Evolutionary conservation across 2,888 invertebrate species (phyloP), one percentile per base, ranked within the genome.

Genomic region (Luffia ferchaultella): DNA sequence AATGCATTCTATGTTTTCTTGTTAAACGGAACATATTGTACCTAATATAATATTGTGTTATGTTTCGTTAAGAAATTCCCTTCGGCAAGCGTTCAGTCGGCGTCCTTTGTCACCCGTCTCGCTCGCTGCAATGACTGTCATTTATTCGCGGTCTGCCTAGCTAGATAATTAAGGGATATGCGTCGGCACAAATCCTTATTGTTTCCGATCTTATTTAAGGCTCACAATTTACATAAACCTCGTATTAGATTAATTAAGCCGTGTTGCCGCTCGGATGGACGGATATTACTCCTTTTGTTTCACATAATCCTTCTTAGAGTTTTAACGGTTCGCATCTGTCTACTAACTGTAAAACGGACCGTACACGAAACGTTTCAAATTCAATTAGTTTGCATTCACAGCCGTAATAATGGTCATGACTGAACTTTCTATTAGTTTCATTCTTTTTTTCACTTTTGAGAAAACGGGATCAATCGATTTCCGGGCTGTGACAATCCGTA

Each of bases 81-180:
- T n/a, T 20, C 49, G 49, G 49, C 17, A 42, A 43, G 49, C 43
- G 49, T 20, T 42, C 48, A 42, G 17, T 5, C 16, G n/a, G 17
- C 40, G 48, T 17, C 30, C 30, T 42, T 46, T 30, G 48, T 20
- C 30, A 16, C 17, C 48, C 2, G 48, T 20, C 16, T 18, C 46
- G 20, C 42, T 42, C 48, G 18, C 42, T 16, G 42, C 49, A 49
- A 49, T 49, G 55, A 55, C 54, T 57, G 54, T 53, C 56, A 55
- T 56, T 56, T 55, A 59, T 64, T 60, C 60, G 60, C 52, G 60
- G 58, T 60, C 60, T 58, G 52, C 59, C 59, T 58, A 58, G 52
- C 60, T 57, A 55, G 54, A 57, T 63, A 63, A 63, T 64, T 60
- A 63, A 62, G 58, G 59, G 60, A 60, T 59, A 61, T 56, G 56